Base-by-base conservation (phyloP, 2,888 invertebrate species). In the Drosophila pullipes region DNA sequence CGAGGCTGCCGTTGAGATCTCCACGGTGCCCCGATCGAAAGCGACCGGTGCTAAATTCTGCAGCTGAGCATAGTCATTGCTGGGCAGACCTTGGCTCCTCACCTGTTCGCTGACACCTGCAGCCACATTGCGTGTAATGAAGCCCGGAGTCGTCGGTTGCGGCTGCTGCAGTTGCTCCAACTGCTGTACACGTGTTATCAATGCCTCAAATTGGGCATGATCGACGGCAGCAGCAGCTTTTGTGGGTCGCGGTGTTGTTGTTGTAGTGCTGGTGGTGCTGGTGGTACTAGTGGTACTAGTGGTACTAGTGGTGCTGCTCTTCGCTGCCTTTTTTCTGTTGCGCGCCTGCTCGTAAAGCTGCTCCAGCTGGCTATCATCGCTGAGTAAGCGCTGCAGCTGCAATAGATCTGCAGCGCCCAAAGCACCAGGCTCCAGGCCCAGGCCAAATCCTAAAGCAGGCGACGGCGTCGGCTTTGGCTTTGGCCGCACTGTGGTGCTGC, bases 111-210 rank as follows among this genome's bases (percentile, higher is more conserved):
- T n/a, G 3, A 69, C 10, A 50, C 16, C 50, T 18, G 28, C 69
- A 0, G 86, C 87, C 11, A 92, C 83, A 49, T 92, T 92, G 25
- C 92, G 91, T 16, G 86, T 91, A 37, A 82, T 90, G 39, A 92
- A 92, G 5, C 86, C 88, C 0, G 90, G 74, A 3, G 80, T 68
- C 9, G 84, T 87, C 1, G 83, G 18, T 22, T 74, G 64, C 3
- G 88, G 84, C 49, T 85, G 84, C 69, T 85, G 84, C 64, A 91
- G 75, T 25, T 91, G 91, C 70, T 93, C 93, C 70, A 93, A 60
- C 62, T 93, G 92, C 55, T 92, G 92, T 0, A 95, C 93, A 10
- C 94, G 93, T 16, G 93, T 93, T 30, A 94, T 91, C 1, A 95
- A 83, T 63, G 94, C 93, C 63, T 94, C 93, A 4, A 95, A 86